A percentile compares a stretch with the other conserved stretches of the same genome.
These are phyloP conservation scores for Asarcornis scutulata DNA, from an alignment of 2,113 vertebrate genomes.

Conservation along the genomic window DNA sequence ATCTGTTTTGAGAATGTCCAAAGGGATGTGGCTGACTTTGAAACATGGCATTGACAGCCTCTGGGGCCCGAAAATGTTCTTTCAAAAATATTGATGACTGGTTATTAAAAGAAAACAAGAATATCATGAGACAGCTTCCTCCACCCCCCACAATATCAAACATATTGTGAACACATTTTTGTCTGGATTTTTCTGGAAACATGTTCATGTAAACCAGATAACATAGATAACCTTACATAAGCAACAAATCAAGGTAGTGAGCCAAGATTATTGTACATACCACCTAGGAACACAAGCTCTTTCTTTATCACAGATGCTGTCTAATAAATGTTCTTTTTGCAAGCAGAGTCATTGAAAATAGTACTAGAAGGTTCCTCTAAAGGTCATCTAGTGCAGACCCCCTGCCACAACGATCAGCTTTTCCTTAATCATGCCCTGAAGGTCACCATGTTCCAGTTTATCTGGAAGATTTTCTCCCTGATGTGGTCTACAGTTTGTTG, in stretches of 20 bases:
- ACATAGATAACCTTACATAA: background rate
- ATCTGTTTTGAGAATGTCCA: background rate
- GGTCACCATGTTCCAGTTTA: background rate
- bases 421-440: background rate
- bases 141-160: background rate
- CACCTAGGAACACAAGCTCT: background rate
- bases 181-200: background rate
- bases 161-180: background rate
- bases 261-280: background rate
- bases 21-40: background rate
- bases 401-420: background rate
- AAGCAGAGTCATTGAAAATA: background rate
- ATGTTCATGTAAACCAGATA: background rate
- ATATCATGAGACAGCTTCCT: background rate
- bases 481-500: background rate
- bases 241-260: background rate
- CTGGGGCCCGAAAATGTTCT: background rate
- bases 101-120: background rate
- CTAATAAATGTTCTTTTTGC: background rate
- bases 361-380: background rate
- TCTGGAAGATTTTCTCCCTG: background rate
- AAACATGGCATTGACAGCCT: background rate
- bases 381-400: background rate
- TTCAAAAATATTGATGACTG: background rate
- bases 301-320: background rate